These are phyloP conservation scores for Tautogolabrus adspersus DNA, from an alignment of 2,113 vertebrate species.

Conservation along the genomic window DNA sequence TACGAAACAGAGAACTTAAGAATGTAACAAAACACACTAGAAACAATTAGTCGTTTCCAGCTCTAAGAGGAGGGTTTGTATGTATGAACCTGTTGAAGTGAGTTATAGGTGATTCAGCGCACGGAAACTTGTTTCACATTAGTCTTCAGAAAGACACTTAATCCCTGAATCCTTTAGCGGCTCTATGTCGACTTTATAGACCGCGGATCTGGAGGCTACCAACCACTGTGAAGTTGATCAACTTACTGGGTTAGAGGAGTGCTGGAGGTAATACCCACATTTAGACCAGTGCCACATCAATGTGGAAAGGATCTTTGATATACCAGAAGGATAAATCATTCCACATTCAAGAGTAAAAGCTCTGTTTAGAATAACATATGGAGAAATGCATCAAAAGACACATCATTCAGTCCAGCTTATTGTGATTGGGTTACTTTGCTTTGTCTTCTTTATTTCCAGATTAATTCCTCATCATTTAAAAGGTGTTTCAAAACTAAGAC, in stretches of 20 bases:
- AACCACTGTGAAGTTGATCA: conserved; percentile 51
- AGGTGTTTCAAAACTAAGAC: no score
- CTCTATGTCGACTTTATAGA: conserved; percentile 38
- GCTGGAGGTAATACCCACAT: conserved; percentile 20
- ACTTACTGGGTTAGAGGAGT: conserved; percentile 60
- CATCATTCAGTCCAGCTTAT: no score
- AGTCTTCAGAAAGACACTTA: conserved; percentile 55
- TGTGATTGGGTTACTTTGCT: no score
- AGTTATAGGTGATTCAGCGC: conserved; percentile 7
- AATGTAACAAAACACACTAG: no score
- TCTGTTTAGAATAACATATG: no score
- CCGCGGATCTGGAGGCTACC: conserved; percentile 33
- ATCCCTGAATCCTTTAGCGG: conserved; percentile 45
- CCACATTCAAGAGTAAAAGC: no score
- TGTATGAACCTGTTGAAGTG: neutral
- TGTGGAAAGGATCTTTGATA: no score
- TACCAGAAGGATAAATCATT: no score
- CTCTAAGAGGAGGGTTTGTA: neutral
- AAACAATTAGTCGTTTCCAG: neutral
- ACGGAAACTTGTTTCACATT: conserved; percentile 41
- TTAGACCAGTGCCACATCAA: conserved; percentile 23
- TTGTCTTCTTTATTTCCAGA: no score
- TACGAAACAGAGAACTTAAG: no score
- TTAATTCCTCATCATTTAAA: no score
- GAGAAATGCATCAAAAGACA: no score